phyloP scores from a whole-genome alignment of 2,888 invertebrate species.

The Harpalus rufipes region DNA sequence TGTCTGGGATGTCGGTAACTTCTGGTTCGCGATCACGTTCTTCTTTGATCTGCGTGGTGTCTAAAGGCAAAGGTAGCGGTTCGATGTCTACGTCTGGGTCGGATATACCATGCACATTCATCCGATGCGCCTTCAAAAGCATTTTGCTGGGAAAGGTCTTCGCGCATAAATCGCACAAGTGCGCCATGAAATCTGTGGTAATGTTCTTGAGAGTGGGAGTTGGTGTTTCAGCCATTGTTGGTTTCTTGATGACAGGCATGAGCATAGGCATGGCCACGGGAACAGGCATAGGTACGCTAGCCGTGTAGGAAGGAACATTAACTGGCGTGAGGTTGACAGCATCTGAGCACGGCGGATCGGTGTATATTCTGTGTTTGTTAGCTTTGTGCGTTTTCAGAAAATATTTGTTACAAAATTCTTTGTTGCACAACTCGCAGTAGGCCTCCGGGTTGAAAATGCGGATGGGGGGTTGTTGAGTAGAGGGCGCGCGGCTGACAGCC shows the following conservation, averaged over 20 bases:
- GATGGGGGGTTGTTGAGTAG: slow-evolving; percentile 77
- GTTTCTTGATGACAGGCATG: background rate
- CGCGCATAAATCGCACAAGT: slow-evolving; percentile 84
- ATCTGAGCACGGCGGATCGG: slow-evolving; percentile 73
- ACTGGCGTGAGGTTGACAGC: slow-evolving; percentile 69
- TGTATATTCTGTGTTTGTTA: slow-evolving; percentile 96
- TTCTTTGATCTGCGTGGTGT: slow-evolving; percentile 21
- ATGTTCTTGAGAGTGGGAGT: background rate
- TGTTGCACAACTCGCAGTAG: slow-evolving; percentile 98
- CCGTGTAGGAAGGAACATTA: slow-evolving; percentile 73
- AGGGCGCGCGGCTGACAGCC: slow-evolving; percentile 74
- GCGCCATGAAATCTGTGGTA: slow-evolving; percentile 70
- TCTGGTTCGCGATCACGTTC: slow-evolving; percentile 42
- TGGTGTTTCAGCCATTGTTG: background rate
- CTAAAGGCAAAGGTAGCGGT: slow-evolving; percentile 1
- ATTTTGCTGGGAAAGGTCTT: slow-evolving; percentile 87
- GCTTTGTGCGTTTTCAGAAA: slow-evolving; percentile 98
- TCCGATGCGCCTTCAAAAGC: slow-evolving; percentile 85
- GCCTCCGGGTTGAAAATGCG: slow-evolving; percentile 98
- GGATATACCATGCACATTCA: slow-evolving; percentile 82
- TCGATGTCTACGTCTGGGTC: slow-evolving; percentile 71
- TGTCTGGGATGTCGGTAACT: slow-evolving; percentile 4
- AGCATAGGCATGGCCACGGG: slow-evolving; percentile 56
- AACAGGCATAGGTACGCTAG: slow-evolving; percentile 57
- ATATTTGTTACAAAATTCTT: slow-evolving; percentile 99